Evolutionary conservation across 2,888 invertebrate genomes (phyloP).

Genomic region (Scelioninae gen. 1): DNA sequence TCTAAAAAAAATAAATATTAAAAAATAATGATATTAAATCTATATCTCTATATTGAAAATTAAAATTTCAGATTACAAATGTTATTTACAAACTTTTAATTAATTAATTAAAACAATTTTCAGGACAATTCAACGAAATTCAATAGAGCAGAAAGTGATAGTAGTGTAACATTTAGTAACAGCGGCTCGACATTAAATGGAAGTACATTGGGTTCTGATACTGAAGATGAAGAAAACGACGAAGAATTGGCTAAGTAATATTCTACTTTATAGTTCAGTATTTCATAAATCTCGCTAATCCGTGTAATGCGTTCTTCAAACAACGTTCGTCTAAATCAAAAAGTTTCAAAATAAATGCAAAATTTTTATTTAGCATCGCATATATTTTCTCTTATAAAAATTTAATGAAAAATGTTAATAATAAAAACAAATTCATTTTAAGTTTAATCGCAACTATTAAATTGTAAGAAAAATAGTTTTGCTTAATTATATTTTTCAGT

Average conservation of each 20-base stretch:
- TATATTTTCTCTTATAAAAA: too few relatives aligned
- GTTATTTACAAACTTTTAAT: too few relatives aligned
- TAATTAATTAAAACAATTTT: constrained; percentile 37
- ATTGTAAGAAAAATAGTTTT: too few relatives aligned
- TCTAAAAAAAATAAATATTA: too few relatives aligned
- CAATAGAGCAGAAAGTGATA: constrained; percentile 81
- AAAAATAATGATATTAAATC: too few relatives aligned
- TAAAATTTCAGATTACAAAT: too few relatives aligned
- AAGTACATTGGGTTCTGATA: constrained; percentile 82
- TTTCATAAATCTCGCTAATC: constrained; percentile 49
- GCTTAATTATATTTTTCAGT: too few relatives aligned
- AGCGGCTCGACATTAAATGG: constrained; percentile 83
- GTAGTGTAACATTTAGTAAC: constrained; percentile 85
- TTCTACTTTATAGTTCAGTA: constrained; percentile 58
- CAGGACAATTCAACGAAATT: constrained; percentile 78
- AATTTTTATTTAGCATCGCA: constrained; percentile 7
- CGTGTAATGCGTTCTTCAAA: constrained; percentile 35
- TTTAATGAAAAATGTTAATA: too few relatives aligned
- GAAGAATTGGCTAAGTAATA: constrained; percentile 81
- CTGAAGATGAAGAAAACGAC: constrained; percentile 82
- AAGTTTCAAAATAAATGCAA: constrained; percentile 18
- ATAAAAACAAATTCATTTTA: too few relatives aligned
- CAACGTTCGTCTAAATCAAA: constrained; percentile 1
- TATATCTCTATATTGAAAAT: too few relatives aligned
- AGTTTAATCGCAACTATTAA: too few relatives aligned